A percentile compares a stretch with the other conserved stretches of the same genome.
Conservation (phyloP, 2,888 invertebrate genomes). For the Mesorhabditis belari region DNA sequence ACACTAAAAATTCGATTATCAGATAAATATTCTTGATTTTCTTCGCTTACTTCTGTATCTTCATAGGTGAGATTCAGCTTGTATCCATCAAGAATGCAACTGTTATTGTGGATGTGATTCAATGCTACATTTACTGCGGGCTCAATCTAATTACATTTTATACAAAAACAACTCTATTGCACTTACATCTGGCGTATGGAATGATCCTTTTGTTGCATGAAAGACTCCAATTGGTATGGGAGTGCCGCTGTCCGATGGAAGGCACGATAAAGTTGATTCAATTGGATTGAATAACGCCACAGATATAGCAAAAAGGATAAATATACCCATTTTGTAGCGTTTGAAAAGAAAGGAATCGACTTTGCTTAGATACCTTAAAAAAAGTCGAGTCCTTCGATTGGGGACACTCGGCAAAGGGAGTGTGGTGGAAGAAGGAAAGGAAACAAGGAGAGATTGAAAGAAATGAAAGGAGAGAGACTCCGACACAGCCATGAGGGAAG, state of each 20-base stretch:
- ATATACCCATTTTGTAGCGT: too few relatives aligned
- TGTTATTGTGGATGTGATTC: conserved; percentile 35
- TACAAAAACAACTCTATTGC: neutral
- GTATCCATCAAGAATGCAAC: conserved; percentile 37
- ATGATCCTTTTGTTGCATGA: conserved; percentile 2
- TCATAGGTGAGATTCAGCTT: conserved; percentile 41
- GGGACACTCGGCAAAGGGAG: conserved; percentile 1
- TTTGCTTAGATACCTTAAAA: too few relatives aligned
- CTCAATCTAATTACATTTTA: conserved; percentile 18
- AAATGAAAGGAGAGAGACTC: too few relatives aligned
- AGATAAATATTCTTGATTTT: neutral
- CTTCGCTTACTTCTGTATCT: conserved; percentile 42
- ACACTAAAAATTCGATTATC: conserved; percentile 32
- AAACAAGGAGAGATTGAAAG: too few relatives aligned
- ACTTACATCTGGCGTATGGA: neutral
- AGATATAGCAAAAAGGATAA: too few relatives aligned
- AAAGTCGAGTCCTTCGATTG: conserved; percentile 9
- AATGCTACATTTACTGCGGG: conserved; percentile 41
- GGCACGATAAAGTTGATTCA: too few relatives aligned
- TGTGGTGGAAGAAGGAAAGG: conserved; percentile 3
- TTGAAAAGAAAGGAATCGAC: too few relatives aligned
- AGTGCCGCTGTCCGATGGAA: conserved; percentile 13
- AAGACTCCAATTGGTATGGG: conserved; percentile 33
- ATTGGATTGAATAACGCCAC: too few relatives aligned
- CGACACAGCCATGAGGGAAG: too few relatives aligned